A percentile compares a stretch with the other conserved stretches of the same genome.
Evolutionary conservation across 1,140 invertebrate genomes (phyloP).

Genomic region (Ceratitis capitata): DNA sequence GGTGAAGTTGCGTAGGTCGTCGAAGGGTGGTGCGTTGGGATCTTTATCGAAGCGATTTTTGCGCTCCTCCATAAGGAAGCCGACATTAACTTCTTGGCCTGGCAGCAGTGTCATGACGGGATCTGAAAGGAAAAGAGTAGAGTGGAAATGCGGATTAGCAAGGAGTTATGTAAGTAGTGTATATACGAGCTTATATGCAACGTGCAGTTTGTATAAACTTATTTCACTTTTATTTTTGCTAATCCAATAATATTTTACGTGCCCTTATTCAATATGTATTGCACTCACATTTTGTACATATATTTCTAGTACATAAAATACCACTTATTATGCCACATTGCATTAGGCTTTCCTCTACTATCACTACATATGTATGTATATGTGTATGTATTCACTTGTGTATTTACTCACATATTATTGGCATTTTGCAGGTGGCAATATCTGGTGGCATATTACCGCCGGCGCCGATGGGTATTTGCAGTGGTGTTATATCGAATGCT

Average conservation of each 20-base stretch:
- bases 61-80: slow-evolving; percentile 95
- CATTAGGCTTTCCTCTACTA: not conserved
- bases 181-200: not conserved
- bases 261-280: not conserved
- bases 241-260: slow-evolving; percentile 42
- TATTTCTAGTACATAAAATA: not conserved
- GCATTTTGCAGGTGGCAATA: slow-evolving; percentile 79
- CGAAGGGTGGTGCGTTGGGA: slow-evolving; percentile 94
- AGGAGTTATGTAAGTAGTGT: not conserved
- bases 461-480: slow-evolving; percentile 91
- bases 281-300: not conserved
- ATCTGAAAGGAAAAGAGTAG: slow-evolving; percentile 70
- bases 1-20: slow-evolving; percentile 96
- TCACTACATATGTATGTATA: not conserved
- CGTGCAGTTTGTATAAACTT: not conserved
- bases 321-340: not conserved
- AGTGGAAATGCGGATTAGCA: not conserved
- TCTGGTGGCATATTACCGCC: slow-evolving; percentile 84
- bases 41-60: slow-evolving; percentile 94
- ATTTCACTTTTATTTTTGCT: not conserved
- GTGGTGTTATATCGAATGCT: slow-evolving; percentile 95
- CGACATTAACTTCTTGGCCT: slow-evolving; percentile 88
- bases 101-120: slow-evolving; percentile 68
- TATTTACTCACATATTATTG: slow-evolving; percentile 74
- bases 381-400: slow-evolving; percentile 38